Conservation (phyloP, 2,113 vertebrate species). For the Oryzias melastigma region DNA sequence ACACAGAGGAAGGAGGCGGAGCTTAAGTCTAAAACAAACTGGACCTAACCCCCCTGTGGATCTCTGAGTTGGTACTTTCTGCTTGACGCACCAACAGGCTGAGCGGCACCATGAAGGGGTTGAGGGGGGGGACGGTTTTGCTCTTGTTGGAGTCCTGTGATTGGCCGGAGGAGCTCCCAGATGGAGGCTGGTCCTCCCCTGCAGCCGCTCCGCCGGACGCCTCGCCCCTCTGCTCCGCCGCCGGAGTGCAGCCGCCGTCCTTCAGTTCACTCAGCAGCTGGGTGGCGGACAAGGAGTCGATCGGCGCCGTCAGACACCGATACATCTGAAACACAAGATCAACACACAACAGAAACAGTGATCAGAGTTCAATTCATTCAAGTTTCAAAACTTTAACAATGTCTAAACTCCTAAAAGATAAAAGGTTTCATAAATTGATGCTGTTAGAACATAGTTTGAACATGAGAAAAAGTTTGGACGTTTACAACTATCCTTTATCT, state of each 20-base stretch:
- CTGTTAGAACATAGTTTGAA: too few relatives aligned
- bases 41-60: too few relatives aligned
- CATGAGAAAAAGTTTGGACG: too few relatives aligned
- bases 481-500: neutral
- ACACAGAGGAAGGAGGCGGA: too few relatives aligned
- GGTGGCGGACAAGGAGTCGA: conserved; percentile 2
- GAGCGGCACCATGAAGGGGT: conserved; percentile 75
- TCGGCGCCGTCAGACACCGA: conserved; percentile 29
- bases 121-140: conserved; percentile 59
- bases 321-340: conserved; percentile 28
- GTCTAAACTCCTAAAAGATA: neutral
- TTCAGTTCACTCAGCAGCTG: conserved; percentile 8
- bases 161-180: neutral
- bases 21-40: too few relatives aligned
- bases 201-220: neutral
- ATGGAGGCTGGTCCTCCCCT: neutral
- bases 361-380: too few relatives aligned
- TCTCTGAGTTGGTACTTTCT: too few relatives aligned
- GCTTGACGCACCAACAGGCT: conserved; percentile 43
- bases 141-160: neutral
- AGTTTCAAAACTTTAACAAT: neutral
- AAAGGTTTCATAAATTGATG: too few relatives aligned
- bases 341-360: neutral
- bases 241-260: accelerated
- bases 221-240: neutral